Percentiles rank a stretch among this genome's conserved stretches.
Conservation (phyloP, 2,113 vertebrate species). For the Taurulus bubalis region DNA sequence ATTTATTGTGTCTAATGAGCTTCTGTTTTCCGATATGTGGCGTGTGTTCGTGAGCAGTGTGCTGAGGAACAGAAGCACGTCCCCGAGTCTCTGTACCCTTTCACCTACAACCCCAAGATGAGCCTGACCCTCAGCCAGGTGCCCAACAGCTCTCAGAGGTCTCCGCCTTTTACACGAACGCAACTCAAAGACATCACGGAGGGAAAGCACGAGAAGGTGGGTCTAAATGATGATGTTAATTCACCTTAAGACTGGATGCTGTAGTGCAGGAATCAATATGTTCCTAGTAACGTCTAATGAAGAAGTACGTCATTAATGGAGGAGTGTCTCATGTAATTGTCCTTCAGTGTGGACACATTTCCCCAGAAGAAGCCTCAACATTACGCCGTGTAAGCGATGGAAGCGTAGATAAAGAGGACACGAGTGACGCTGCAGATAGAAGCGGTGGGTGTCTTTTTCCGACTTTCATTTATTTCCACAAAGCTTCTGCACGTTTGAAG, state of each 20-base stretch:
- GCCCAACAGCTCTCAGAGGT: conserved; percentile 81
- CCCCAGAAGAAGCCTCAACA: conserved; percentile 47
- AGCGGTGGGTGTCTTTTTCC: conserved; percentile 81
- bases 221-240: background rate
- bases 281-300: background rate
- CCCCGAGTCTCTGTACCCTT: conserved; percentile 93
- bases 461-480: background rate
- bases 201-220: conserved; percentile 45
- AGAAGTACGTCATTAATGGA: background rate
- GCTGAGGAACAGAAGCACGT: conserved; percentile 89
- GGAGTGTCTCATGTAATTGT: background rate
- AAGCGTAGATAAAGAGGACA: conserved; percentile 53
- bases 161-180: conserved; percentile 68
- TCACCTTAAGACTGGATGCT: no score
- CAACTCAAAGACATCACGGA: conserved; percentile 46
- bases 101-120: conserved; percentile 99
- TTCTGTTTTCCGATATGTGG: background rate
- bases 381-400: conserved; percentile 54
- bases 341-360: conserved; percentile 52
- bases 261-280: background rate
- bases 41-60: conserved; percentile 82
- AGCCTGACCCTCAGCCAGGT: conserved; percentile 93
- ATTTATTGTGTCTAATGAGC: background rate
- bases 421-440: conserved; percentile 72
- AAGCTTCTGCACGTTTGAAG: background rate